Base-by-base conservation (phyloP, 2,888 invertebrate species). In the Holacanthella duospinosa region DNA sequence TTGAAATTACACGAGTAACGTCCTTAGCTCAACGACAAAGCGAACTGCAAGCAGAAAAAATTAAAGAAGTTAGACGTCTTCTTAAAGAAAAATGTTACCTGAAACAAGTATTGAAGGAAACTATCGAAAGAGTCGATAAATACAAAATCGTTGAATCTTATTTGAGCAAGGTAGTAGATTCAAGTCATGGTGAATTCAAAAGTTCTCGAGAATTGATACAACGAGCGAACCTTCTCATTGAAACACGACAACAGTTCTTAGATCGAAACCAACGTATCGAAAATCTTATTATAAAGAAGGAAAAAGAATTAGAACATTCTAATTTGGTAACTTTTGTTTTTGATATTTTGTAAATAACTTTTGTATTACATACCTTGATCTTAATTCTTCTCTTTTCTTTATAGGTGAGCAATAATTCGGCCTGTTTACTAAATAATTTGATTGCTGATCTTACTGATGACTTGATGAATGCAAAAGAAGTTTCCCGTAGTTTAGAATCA, bases 121-220 rank as follows among this genome's bases (percentile, higher is more conserved):
- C 66, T 29, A 64, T 62, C 27, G 21, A 59, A 28, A 60, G 72
- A 12, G 62, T 68, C 9, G 62, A 67, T 3, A 65, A 65, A 43
- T 72, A 68, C 29, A 61, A 66, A 21, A 61, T 66, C 24, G 71
- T 72, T 58, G 64, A 69, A 64, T 60, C 59, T 0, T 72, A 71
- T 60, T 62, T 72, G 43, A 67, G 66, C 2, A 59, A 65, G 43
- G 67, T 68, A 3, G 61, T 66, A 24, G 62, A 67, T 24, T 60
- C 65, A 3, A 71, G 70, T 60, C 68, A 68, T 36, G 72, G 72
- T 27, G 72, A 72, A 27, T 72, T 68, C 44, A 58, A 61, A 9
- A 68, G 68, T 26, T 48, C 70, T 29, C 64, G 71, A 29, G 72
- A 72, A 19, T 66, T 72, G 36, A 69, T 70, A 21, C 70, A 72